Percentiles rank a stretch among this genome's conserved stretches.
Evolutionary conservation across 2,797 vertebrate genomes (phyloP).

Genomic region (Cottoperca gobio): DNA sequence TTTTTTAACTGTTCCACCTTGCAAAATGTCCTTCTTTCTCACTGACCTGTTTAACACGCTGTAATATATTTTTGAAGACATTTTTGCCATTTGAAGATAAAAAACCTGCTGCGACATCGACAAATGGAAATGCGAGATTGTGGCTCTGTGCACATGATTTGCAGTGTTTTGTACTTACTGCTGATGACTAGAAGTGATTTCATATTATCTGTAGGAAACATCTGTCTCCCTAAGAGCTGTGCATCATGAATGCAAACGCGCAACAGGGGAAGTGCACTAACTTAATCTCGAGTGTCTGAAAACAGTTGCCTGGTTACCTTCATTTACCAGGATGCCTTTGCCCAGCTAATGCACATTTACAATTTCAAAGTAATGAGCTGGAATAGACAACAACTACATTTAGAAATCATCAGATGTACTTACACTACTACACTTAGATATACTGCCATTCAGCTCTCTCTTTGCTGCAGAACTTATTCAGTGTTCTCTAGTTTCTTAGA

Average conservation of each 20-base stretch:
- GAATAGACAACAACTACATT: slow-evolving; percentile 40
- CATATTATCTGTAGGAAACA: slow-evolving; percentile 63
- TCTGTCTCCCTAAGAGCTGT: slow-evolving; percentile 51
- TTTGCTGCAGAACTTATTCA: neutral
- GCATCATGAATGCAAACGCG: slow-evolving; percentile 59
- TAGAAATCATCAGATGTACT: slow-evolving; percentile 12
- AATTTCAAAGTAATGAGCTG: slow-evolving; percentile 52
- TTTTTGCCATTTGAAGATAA: slow-evolving; percentile 12
- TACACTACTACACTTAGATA: neutral
- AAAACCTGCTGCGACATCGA: neutral
- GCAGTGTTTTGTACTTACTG: slow-evolving; percentile 11
- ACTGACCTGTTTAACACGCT: neutral
- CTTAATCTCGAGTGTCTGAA: slow-evolving; percentile 58
- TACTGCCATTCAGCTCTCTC: neutral
- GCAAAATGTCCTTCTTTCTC: neutral
- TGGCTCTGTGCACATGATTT: neutral
- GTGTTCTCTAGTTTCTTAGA: slow-evolving; percentile 12
- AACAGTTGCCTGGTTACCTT: slow-evolving; percentile 77
- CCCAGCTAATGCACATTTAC: slow-evolving; percentile 53
- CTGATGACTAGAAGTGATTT: slow-evolving; percentile 44
- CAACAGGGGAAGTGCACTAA: slow-evolving; percentile 54
- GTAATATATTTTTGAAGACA: neutral
- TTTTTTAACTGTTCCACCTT: neutral
- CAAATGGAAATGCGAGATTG: neutral
- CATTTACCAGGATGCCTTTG: slow-evolving; percentile 58